Evolutionary conservation across 2,888 invertebrate genomes (phyloP), one percentile per base, ranked within the genome.

Genomic region (Rutpela maculata): DNA sequence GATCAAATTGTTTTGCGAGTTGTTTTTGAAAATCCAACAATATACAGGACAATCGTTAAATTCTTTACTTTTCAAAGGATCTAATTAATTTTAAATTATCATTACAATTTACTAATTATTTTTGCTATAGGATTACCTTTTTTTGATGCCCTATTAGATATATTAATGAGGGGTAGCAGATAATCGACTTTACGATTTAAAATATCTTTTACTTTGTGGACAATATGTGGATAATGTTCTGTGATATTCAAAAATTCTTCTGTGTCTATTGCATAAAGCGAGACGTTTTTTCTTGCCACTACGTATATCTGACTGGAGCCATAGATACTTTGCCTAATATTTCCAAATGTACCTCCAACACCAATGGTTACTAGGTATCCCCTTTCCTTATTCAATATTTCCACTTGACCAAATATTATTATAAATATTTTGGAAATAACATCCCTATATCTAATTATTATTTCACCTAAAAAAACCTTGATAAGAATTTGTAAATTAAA

Each of bases 391-490:
- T 74, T 67, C 17, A 78, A 74, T 12, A 81, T 75, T 35, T 81
- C 78, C 15, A 78, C 74, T 71, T 81, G 74, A 0, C 80, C 80
- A 9, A 76, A 78, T 11, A 19, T 56, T 15, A 81, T 63, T 57
- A 81, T 75, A 67, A 59, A 81, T 3, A 79, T 78, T 9, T 81
- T 67, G 17, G 76, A 74, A 55, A 76, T 50, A n/a, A 81, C 69
- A 55, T 81, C 80, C 68, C 76, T 77, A 50, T 59, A 63, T 18
- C 71, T 78, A 7, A 76, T 38, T n/a, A 81, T 76, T n/a, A 66
- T 31, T 62, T 79, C 79, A 11, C 75, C 80, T 81, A 65, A 43
- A 77, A 76, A 26, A 18, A 31, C 18, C 62, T 17, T n/a, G 35
- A 38, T 38, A 43, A 18, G 17, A 38, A n/a, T 7, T 62, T 31